Evolutionary conservation across 2,888 invertebrate species (phyloP), one percentile per base, ranked within the genome.

Genomic region (Protophormia terraenovae): DNA sequence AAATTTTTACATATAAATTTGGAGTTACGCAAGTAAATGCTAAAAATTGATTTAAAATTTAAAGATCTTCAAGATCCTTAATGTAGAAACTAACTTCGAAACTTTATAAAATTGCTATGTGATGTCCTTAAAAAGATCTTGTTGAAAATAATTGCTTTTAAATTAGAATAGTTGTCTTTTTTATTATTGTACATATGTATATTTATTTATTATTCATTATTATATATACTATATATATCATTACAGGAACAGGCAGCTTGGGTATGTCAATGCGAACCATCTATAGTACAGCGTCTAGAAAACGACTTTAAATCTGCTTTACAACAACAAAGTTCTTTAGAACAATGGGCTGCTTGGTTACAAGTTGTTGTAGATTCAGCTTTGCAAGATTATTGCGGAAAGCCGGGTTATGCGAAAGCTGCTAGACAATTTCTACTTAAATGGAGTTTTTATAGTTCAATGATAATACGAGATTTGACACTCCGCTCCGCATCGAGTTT

Each of bases 391-490:
- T 97, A 98, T 93, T 97, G 96, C 91, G 96, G 96, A 47, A 96
- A 96, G 89, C 94, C 96, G 3, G 96, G 96, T 89, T 97, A 97
- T 93, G 95, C 97, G 22, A 95, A 96, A 91, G 96, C 97, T 71
- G 98, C 97, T 6, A 94, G 97, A 64, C 97, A 98, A 91, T 98
- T 99, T 94, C 94, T 99, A 89, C 95, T 99, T 86, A 98, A 99
- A 93, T 99, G 99, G 99, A 98, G 98, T 88, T 99, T 99, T 94
- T 99, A 99, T 92, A 97, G 98, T 92, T 99, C 99, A 78, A 98
- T 99, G 96, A 98, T 99, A 81, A 99, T 99, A 89, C 95, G 99
- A 64, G 99, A 99, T 93, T 95, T 99, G 87, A 99, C 99, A 58
- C 94, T 99, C 87, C 94, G 98, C 88, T 98, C 98, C 84, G 99